Conservation (phyloP, 2,888 invertebrate species). For the Deilephila elpenor region DNA sequence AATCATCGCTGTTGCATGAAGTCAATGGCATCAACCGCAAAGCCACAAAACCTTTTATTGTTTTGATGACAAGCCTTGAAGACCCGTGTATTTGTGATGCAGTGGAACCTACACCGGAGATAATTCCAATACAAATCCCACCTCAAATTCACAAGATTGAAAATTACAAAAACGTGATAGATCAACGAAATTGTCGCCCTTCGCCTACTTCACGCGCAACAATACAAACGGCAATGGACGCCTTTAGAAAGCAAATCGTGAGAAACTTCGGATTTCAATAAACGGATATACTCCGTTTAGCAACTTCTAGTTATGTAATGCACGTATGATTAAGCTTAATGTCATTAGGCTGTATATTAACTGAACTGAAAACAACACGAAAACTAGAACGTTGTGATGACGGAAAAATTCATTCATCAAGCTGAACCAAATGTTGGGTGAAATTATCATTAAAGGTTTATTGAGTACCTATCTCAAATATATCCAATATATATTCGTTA, state of each 20-base stretch:
- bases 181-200: slow-evolving; percentile 52
- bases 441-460: no score
- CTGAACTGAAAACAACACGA: neutral
- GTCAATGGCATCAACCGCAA: slow-evolving; percentile 18
- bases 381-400: no score
- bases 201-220: slow-evolving; percentile 48
- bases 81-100: neutral
- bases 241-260: slow-evolving; percentile 32
- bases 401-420: no score
- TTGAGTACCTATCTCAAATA: no score
- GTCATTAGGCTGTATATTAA: neutral
- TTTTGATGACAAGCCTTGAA: neutral
- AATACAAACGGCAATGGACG: slow-evolving; percentile 34
- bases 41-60: slow-evolving; percentile 28
- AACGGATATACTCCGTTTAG: slow-evolving; percentile 19
- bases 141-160: slow-evolving; percentile 23
- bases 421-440: no score
- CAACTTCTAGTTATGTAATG: slow-evolving; percentile 1
- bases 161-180: slow-evolving; percentile 28
- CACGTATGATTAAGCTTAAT: neutral
- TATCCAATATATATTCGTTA: no score
- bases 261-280: slow-evolving; percentile 21
- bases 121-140: neutral
- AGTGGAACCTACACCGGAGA: neutral
- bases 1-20: slow-evolving; percentile 10